Evolutionary conservation across 2,888 invertebrate genomes (phyloP), one percentile per base, ranked within the genome.

Genomic region (Scotopteryx bipunctaria): DNA sequence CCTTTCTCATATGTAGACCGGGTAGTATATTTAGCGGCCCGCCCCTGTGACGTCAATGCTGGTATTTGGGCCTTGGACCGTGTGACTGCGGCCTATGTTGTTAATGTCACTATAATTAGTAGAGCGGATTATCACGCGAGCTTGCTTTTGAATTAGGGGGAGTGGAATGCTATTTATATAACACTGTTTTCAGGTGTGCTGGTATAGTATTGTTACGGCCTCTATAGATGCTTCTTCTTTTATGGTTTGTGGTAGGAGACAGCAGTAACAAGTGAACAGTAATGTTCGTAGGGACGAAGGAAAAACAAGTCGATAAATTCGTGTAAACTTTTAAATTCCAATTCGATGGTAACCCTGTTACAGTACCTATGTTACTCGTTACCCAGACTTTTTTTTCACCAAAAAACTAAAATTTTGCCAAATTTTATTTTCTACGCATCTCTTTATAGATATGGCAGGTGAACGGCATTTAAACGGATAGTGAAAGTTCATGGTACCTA

Each of bases 21-120:
- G 35, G 21, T 32, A 35, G 43, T 63, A 86, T 83, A 81, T 85
- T 80, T 84, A 85, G 83, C 73, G 61, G 66, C 71, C 77, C 76
- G 76, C 78, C 81, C 76, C 65, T 70, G 61, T 88, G 88, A 89
- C 88, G 88, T 87, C 83, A 89, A 81, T 71, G 67, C 78, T 86
- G 88, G 82, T 87, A 89, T 89, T 89, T 87, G 73, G 77, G 78
- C 71, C 71, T 76, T 71, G 70, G 50, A 25, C 15, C 42, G 46
- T 50, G 55, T 56, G 41, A 51, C 44, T 46, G 44, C 46, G 41
- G 51, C 29, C 33, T 51, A 44, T 37, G 55, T 53, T 41, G 31
- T 41, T 38, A 21, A 25, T 19, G n/a, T 35, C n/a, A 36, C 19
- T 14, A 27, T 21, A 31, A 53, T 42, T 45, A 51, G 36, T 51